phyloP scores from a whole-genome alignment of 2,113 vertebrate genomes.

The Dipodomys merriami region DNA sequence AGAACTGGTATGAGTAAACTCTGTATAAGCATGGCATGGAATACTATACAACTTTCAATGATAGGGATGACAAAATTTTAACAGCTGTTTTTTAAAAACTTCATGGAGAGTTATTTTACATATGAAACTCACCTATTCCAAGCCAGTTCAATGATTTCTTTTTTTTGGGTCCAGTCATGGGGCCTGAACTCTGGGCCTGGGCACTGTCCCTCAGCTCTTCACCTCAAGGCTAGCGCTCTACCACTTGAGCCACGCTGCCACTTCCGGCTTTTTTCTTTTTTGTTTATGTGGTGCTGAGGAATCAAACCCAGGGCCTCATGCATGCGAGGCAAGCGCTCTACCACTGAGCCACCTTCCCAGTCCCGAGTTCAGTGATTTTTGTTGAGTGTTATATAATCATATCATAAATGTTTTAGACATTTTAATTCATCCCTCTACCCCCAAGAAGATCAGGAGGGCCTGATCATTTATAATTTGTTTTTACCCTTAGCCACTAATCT shows the following conservation, averaged over 20 bases:
- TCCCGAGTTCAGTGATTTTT: background rate
- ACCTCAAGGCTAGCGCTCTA: too few species aligned
- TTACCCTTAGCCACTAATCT: background rate
- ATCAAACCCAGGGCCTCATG: too few species aligned
- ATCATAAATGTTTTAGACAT: background rate
- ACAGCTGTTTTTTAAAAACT: background rate
- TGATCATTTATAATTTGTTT: background rate
- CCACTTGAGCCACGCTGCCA: too few species aligned
- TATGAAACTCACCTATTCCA: background rate
- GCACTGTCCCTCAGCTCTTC: too few species aligned
- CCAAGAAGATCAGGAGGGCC: background rate
- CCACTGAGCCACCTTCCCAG: too few species aligned
- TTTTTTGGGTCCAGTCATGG: too few species aligned
- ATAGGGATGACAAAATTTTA: background rate
- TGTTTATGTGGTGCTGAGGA: too few species aligned
- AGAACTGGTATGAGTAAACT: background rate
- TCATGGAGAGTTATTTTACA: background rate
- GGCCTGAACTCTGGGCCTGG: too few species aligned
- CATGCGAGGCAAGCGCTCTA: too few species aligned
- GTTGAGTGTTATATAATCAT: background rate
- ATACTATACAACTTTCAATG: background rate
- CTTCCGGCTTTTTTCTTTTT: too few species aligned
- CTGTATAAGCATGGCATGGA: background rate
- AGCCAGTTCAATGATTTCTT: background rate
- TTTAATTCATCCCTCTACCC: background rate